Evolutionary conservation across 2,888 invertebrate genomes (phyloP).

Genomic region (Melanostoma scalare): DNA sequence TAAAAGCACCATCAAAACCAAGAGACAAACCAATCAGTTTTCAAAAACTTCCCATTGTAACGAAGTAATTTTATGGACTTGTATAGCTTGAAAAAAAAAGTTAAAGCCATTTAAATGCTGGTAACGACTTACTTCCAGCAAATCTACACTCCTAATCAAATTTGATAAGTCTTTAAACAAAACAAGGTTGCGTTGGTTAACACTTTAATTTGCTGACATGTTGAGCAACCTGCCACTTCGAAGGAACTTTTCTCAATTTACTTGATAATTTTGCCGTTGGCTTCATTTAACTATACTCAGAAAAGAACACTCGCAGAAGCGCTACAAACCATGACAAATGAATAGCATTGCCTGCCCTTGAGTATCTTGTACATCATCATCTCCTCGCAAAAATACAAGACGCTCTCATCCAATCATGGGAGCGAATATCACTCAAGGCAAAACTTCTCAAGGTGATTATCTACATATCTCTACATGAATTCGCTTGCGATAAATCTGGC

Average conservation of each 20-base stretch:
- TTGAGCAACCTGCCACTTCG: background rate
- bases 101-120: no score
- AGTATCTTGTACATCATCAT: conserved; percentile 18
- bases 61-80: no score
- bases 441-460: conserved; percentile 72
- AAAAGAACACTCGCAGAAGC: conserved; percentile 12
- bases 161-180: no score
- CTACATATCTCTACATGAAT: conserved; percentile 68
- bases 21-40: no score
- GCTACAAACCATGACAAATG: conserved; percentile 56
- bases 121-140: no score
- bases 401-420: conserved; percentile 46
- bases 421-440: conserved; percentile 63
- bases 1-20: no score
- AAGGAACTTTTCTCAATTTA: conserved; percentile 51
- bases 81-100: no score
- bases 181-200: no score
- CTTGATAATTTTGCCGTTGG: conserved; percentile 47
- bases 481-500: conserved; percentile 64
- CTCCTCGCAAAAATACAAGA: conserved; percentile 9
- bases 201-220: no score
- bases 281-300: conserved; percentile 25
- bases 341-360: conserved; percentile 39
- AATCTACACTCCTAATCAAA: no score
- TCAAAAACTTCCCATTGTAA: no score